Conservation (phyloP, 2,888 invertebrate genomes). For the Tetrapedia diversipes region DNA sequence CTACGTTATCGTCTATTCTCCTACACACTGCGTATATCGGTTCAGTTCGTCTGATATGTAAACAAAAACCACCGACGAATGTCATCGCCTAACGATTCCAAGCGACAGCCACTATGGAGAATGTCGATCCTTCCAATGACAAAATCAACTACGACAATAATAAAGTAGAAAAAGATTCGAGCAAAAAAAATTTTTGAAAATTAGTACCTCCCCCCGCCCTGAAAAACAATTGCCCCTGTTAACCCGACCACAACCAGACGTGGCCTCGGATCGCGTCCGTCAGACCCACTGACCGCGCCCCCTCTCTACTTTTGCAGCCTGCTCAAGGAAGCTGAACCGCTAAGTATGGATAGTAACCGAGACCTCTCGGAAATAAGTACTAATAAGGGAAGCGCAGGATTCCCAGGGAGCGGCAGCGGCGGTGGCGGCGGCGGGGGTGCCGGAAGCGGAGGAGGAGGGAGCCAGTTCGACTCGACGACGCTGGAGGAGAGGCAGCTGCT, state of each 20-base stretch:
- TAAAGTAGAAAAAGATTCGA: too few species aligned
- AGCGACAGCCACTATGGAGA: constrained; percentile 34
- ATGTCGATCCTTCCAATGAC: constrained; percentile 60
- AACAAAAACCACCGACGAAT: not conserved
- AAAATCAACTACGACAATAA: too few species aligned
- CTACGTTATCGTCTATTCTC: too few species aligned
- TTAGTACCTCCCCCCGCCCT: too few species aligned
- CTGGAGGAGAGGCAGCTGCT: constrained; percentile 94
- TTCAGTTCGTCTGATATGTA: too few species aligned
- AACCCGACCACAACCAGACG: constrained; percentile 55
- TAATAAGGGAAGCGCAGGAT: constrained; percentile 79
- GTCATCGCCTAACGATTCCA: constrained; percentile 25
- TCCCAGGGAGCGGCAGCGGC: constrained; percentile 80
- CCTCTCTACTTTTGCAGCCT: constrained; percentile 83
- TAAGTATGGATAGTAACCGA: constrained; percentile 87
- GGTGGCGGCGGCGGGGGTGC: constrained; percentile 81
- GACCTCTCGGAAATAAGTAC: constrained; percentile 82
- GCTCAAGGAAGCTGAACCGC: constrained; percentile 95
- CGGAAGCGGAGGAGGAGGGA: constrained; percentile 75
- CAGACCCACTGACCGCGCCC: constrained; percentile 37
- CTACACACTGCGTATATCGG: too few species aligned
- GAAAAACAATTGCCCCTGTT: not conserved
- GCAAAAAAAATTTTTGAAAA: too few species aligned
- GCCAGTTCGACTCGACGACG: constrained; percentile 78
- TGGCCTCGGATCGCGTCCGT: constrained; percentile 49